Evolutionary conservation across 1,140 invertebrate species (phyloP).

Genomic region (Camponotus floridanus): DNA sequence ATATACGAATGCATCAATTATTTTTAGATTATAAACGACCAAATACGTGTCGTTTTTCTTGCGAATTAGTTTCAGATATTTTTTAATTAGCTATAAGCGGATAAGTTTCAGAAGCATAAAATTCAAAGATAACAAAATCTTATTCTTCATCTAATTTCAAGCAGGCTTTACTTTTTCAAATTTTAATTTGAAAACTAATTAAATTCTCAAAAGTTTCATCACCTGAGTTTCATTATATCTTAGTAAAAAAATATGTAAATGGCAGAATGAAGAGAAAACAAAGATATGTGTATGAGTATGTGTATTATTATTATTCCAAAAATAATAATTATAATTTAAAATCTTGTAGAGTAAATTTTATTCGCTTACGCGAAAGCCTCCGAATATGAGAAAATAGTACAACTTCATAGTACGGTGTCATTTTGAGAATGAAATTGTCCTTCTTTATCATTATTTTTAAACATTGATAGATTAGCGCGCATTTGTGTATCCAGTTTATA

Average conservation of each 20-base stretch:
- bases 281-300: too few relatives aligned
- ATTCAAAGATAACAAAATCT: background rate
- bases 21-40: background rate
- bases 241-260: background rate
- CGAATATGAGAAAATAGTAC: background rate
- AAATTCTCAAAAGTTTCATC: background rate
- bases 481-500: too few relatives aligned
- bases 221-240: background rate
- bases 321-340: background rate
- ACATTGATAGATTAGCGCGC: too few relatives aligned
- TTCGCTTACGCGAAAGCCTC: background rate
- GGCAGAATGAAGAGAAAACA: too few relatives aligned
- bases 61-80: background rate
- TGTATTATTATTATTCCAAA: background rate
- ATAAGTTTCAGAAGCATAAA: background rate
- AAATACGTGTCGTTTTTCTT: background rate
- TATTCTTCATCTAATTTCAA: slow-evolving; percentile 14
- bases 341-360: background rate
- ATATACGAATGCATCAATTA: background rate
- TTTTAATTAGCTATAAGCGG: background rate
- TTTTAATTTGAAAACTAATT: background rate
- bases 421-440: too few relatives aligned
- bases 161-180: background rate
- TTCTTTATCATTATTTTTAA: too few relatives aligned
- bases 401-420: background rate